These are phyloP conservation scores for Psilopogon haemacephalus DNA, from an alignment of 2,113 vertebrate genomes.

Conservation along the genomic window DNA sequence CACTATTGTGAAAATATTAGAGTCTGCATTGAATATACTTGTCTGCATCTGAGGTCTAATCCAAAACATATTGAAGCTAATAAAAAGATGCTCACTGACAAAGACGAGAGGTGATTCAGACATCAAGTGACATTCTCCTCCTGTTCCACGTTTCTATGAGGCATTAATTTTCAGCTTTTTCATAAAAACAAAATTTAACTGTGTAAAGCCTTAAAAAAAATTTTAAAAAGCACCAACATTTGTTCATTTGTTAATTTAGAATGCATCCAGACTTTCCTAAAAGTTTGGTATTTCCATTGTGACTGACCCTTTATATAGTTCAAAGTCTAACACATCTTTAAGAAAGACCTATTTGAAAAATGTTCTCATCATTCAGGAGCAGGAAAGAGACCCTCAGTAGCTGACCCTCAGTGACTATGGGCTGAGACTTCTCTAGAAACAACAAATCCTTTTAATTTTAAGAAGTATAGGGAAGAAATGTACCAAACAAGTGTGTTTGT, in stretches of 20 bases:
- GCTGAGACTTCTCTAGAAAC: neutral
- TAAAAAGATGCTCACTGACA: slow-evolving; percentile 17
- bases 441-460: neutral
- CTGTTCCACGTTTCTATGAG: slow-evolving; percentile 26
- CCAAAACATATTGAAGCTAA: slow-evolving; percentile 11
- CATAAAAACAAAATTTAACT: neutral
- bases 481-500: neutral
- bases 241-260: neutral
- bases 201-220: neutral
- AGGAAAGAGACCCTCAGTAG: neutral
- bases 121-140: slow-evolving; percentile 45
- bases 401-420: neutral
- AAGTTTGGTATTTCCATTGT: neutral
- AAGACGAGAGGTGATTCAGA: slow-evolving; percentile 49
- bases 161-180: slow-evolving; percentile 5
- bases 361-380: neutral
- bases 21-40: neutral
- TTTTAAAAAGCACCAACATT: neutral
- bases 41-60: slow-evolving; percentile 3
- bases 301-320: neutral
- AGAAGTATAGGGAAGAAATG: neutral
- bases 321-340: neutral
- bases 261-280: neutral
- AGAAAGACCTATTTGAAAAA: neutral
- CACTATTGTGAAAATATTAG: slow-evolving; percentile 1